A percentile compares a stretch with the other conserved stretches of the same genome.
Conservation (phyloP, 2,113 vertebrate species). For the Apteryx owenii region DNA sequence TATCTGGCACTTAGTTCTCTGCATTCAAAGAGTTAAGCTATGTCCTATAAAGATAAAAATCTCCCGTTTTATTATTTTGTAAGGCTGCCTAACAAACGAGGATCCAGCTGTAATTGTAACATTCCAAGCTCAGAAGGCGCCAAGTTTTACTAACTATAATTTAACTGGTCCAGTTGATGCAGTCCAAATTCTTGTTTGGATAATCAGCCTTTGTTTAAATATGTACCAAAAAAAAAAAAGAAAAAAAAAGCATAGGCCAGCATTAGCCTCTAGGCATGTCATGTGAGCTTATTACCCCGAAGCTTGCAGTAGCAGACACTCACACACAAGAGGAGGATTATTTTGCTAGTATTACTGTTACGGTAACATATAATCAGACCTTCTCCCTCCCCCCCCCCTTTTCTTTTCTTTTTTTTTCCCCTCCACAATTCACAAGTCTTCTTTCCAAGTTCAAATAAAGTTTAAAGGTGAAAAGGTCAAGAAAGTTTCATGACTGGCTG, state of each 20-base stretch:
- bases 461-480: slow-evolving; percentile 89
- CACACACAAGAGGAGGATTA: slow-evolving; percentile 83
- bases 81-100: slow-evolving; percentile 73
- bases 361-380: slow-evolving; percentile 83
- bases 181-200: slow-evolving; percentile 87
- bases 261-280: slow-evolving; percentile 83
- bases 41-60: slow-evolving; percentile 78
- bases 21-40: slow-evolving; percentile 78
- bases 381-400: slow-evolving; percentile 30
- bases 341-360: slow-evolving; percentile 82
- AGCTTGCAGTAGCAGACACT: slow-evolving; percentile 80
- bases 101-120: slow-evolving; percentile 80
- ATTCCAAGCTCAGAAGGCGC: slow-evolving; percentile 81
- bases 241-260: slow-evolving; percentile 73
- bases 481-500: slow-evolving; percentile 84
- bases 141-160: slow-evolving; percentile 86
- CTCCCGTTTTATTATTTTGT: slow-evolving; percentile 78
- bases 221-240: slow-evolving; percentile 43
- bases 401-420: accelerated
- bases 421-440: slow-evolving; percentile 81
- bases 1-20: slow-evolving; percentile 33
- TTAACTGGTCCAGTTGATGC: slow-evolving; percentile 76
- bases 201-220: slow-evolving; percentile 90
- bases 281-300: slow-evolving; percentile 88
- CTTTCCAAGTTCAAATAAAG: slow-evolving; percentile 86